Evolutionary conservation across 2,888 invertebrate genomes (phyloP).

Genomic region (Tipula lateralis): DNA sequence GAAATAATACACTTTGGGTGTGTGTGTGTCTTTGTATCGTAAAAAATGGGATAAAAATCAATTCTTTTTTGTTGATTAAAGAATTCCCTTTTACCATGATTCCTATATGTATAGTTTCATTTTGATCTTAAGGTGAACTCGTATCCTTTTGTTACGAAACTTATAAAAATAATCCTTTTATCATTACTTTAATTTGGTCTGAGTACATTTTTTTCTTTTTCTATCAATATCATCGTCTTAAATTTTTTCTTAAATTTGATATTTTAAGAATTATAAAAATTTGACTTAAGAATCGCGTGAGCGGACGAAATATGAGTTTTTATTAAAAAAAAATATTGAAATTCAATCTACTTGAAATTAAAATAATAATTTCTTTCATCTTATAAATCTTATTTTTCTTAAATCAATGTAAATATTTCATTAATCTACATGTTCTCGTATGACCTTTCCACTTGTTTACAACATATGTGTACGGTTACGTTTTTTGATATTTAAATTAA

Average conservation of each 20-base stretch:
- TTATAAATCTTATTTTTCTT: neutral
- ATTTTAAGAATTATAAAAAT: too few relatives aligned
- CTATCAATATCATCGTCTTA: too few relatives aligned
- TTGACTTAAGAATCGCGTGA: too few relatives aligned
- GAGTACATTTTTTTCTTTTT: neutral
- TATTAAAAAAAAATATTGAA: neutral
- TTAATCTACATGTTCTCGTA: neutral
- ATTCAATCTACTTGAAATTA: neutral
- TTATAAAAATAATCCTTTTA: neutral
- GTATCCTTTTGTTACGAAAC: neutral
- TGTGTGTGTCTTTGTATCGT: neutral
- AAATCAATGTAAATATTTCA: neutral
- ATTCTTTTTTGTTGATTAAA: neutral
- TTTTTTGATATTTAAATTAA: neutral
- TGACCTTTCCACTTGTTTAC: neutral
- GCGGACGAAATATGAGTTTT: too few relatives aligned
- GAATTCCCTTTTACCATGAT: neutral
- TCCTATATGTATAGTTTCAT: neutral
- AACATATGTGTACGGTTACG: neutral
- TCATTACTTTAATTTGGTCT: neutral
- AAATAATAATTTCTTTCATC: neutral
- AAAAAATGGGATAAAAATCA: constrained; percentile 9
- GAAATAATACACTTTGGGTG: neutral
- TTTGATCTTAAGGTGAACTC: neutral
- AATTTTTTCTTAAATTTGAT: too few relatives aligned